Evolutionary conservation across 2,113 vertebrate species (phyloP), one percentile per base, ranked within the genome.

Genomic region (Ovibos moschatus): DNA sequence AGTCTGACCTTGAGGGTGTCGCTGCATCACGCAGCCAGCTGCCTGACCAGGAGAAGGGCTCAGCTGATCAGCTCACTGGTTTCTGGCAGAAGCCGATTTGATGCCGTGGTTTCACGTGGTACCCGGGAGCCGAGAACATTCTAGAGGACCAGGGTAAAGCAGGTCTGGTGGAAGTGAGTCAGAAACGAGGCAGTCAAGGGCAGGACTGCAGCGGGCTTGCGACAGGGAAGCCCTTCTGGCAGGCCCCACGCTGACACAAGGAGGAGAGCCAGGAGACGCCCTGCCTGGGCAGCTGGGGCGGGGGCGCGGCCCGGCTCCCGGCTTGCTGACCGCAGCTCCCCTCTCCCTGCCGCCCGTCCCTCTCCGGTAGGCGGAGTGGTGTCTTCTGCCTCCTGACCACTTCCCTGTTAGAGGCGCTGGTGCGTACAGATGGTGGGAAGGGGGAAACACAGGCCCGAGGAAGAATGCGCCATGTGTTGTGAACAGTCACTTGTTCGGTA

Each of bases 51-150:
- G 33, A 16, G 16, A 6, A 19, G 27, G 15, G 16, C 50, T 40
- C 12, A 3, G 27, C 87, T 62, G 1, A 40, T 14, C 27, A 43
- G 16, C 45, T 30, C 14, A 0, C 14, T 60, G 57, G 27, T 47
- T 60, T 93, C 40, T 84, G 60, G 74, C 45, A n/a, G 28, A 84
- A 43, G 76, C 55, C 55, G 9, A 33, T 8, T 23, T 55, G 21
- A 12, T 71, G n/a, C 16, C 17, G 0, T 0, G 4, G 4, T 16
- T 33, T 50, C 21, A 25, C n/a, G 12, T 16, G 3, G 88, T 8
- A 10, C 17, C n/a, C 6, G 1, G 25, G 10, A 50, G 43, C 76
- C 4, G 10, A 50, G 55, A 10, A 25, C 14, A 0, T 17, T 25
- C 55, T 36, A 3, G 9, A 33, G 85, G 55, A 8, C 11, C 16